A percentile compares a stretch with the other conserved stretches of the same genome.
These are phyloP conservation scores for Palythoa caribaeorum DNA, from an alignment of 92 coral and sea anemone genomes.

Conservation along the genomic window DNA sequence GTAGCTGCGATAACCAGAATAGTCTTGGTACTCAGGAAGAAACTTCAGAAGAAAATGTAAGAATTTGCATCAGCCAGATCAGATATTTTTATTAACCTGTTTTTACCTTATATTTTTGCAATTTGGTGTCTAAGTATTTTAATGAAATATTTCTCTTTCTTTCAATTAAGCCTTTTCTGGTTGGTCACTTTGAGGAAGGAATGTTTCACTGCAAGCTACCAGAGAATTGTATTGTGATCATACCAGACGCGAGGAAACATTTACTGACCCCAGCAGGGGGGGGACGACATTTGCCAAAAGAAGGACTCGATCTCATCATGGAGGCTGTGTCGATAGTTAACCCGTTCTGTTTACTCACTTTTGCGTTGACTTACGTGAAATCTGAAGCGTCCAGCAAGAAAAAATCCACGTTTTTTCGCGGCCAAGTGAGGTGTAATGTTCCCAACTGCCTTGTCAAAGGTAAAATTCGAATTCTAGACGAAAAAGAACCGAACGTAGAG, in stretches of 20 bases:
- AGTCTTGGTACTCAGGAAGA: background rate
- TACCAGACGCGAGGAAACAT: background rate
- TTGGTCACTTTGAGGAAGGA: background rate
- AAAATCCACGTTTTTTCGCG: slow-evolving; percentile 12
- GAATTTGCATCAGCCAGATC: background rate
- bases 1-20: background rate
- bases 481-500: too few relatives aligned
- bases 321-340: background rate
- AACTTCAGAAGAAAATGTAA: slow-evolving; percentile 7
- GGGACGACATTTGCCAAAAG: background rate
- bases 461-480: too few relatives aligned
- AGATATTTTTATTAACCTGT: background rate
- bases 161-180: background rate
- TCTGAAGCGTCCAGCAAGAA: background rate
- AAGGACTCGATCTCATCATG: background rate
- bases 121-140: too few relatives aligned
- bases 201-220: background rate
- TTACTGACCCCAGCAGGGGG: background rate
- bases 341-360: background rate
- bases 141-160: background rate
- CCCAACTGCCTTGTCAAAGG: too few relatives aligned
- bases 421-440: too few relatives aligned
- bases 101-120: background rate
- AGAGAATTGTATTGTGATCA: background rate
- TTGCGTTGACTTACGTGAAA: background rate